A percentile compares a stretch with the other conserved stretches of the same genome.
These are phyloP conservation scores for Acanthurus lineatus DNA, from an alignment of 2,797 vertebrate species.

Conservation along the genomic window DNA sequence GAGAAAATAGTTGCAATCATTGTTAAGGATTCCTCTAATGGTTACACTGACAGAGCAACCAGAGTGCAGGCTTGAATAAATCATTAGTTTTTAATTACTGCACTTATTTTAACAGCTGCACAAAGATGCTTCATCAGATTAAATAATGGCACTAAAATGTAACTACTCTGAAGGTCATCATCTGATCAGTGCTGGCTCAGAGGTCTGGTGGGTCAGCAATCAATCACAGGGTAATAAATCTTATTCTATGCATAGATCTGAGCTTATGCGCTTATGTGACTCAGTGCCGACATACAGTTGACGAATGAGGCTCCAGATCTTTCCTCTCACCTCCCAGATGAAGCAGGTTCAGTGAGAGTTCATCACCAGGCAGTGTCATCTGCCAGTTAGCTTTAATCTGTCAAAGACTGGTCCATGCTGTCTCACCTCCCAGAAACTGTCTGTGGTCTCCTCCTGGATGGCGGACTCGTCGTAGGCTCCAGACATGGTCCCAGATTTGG, in stretches of 20 bases:
- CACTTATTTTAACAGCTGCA: slow-evolving; percentile 1
- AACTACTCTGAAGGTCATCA: background rate
- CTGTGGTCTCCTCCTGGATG: slow-evolving; percentile 90
- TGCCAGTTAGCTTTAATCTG: slow-evolving; percentile 34
- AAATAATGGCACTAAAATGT: slow-evolving; percentile 3
- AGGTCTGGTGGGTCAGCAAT: background rate
- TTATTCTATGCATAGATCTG: background rate
- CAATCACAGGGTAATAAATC: slow-evolving; percentile 7
- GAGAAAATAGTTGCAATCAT: too few relatives aligned
- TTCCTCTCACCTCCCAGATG: background rate
- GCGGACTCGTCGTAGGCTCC: slow-evolving; percentile 91
- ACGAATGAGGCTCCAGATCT: slow-evolving; percentile 18
- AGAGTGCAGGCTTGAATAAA: background rate
- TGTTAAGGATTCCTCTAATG: background rate
- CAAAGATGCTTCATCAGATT: background rate
- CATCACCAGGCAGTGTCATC: slow-evolving; percentile 22
- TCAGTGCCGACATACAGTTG: background rate
- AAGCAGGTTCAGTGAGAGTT: slow-evolving; percentile 48
- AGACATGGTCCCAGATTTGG: slow-evolving; percentile 89
- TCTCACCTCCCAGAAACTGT: slow-evolving; percentile 99
- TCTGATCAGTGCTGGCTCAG: background rate
- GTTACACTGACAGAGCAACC: background rate
- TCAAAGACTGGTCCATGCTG: slow-evolving; percentile 20
- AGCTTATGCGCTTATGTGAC: background rate
- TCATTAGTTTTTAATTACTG: background rate